These are phyloP conservation scores for Puntigrus tetrazona DNA, from an alignment of 2,113 vertebrate species.

Conservation along the genomic window DNA sequence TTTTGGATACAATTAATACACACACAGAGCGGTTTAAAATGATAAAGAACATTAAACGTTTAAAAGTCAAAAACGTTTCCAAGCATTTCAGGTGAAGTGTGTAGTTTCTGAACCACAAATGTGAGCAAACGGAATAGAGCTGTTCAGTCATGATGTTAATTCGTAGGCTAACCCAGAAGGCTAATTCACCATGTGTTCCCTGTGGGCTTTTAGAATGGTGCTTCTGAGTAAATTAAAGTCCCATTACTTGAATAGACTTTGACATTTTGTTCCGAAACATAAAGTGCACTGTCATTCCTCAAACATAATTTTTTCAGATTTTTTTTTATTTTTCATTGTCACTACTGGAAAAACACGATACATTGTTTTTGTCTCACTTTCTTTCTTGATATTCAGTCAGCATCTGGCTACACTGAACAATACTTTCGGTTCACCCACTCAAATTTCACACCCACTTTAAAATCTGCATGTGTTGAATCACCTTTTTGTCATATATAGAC, in stretches of 20 bases:
- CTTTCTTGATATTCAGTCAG: conserved; percentile 5
- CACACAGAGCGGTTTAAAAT: background rate
- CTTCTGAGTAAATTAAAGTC: background rate
- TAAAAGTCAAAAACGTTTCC: no score
- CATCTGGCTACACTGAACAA: conserved; percentile 23
- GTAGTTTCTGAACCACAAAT: background rate
- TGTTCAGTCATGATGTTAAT: background rate
- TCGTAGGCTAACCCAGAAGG: background rate
- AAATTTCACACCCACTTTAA: conserved; percentile 21
- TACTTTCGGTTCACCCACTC: background rate
- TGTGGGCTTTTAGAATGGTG: background rate
- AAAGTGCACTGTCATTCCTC: background rate
- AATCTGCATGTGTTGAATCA: background rate
- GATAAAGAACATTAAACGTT: no score
- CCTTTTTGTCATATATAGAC: background rate
- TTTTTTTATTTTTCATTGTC: background rate
- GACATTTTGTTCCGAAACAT: background rate
- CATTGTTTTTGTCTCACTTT: background rate
- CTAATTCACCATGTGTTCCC: background rate
- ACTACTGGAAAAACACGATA: background rate
- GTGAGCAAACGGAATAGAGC: background rate
- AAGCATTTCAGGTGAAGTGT: background rate
- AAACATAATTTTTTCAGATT: background rate
- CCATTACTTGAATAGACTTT: background rate
- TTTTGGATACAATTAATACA: no score